Evolutionary conservation across 2,888 invertebrate species (phyloP).

Genomic region (Drosophila paracracens): DNA sequence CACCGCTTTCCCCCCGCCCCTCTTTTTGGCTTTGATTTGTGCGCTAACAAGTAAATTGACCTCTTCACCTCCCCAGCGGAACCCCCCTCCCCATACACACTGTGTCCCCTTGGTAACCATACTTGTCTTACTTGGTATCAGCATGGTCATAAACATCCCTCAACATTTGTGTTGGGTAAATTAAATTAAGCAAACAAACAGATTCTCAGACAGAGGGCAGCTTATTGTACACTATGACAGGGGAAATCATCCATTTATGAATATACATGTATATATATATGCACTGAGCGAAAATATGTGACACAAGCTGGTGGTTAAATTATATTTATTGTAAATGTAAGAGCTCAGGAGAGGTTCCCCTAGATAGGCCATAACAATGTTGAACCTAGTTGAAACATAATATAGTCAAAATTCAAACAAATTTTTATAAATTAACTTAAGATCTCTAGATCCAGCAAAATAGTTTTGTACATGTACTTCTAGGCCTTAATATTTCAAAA

Average conservation of each 20-base stretch:
- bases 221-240: constrained; percentile 55
- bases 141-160: constrained; percentile 53
- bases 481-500: too few species aligned
- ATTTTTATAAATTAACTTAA: background rate
- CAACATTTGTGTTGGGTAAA: constrained; percentile 61
- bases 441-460: background rate
- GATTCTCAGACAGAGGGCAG: constrained; percentile 44
- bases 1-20: background rate
- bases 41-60: constrained; percentile 70
- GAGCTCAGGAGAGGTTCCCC: accelerated
- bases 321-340: background rate
- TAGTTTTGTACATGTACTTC: background rate
- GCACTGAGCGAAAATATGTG: constrained; percentile 33
- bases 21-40: constrained; percentile 57
- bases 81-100: background rate
- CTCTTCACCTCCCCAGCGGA: constrained; percentile 28
- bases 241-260: constrained; percentile 56
- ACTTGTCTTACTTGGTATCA: constrained; percentile 28
- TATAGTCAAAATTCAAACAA: background rate
- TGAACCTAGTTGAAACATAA: background rate
- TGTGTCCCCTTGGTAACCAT: background rate
- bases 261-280: constrained; percentile 12
- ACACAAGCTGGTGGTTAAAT: background rate
- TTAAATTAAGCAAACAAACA: constrained; percentile 76
- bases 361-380: background rate